Evolutionary conservation across 2,797 vertebrate species (phyloP).

Genomic region (Acanthurus tractus): DNA sequence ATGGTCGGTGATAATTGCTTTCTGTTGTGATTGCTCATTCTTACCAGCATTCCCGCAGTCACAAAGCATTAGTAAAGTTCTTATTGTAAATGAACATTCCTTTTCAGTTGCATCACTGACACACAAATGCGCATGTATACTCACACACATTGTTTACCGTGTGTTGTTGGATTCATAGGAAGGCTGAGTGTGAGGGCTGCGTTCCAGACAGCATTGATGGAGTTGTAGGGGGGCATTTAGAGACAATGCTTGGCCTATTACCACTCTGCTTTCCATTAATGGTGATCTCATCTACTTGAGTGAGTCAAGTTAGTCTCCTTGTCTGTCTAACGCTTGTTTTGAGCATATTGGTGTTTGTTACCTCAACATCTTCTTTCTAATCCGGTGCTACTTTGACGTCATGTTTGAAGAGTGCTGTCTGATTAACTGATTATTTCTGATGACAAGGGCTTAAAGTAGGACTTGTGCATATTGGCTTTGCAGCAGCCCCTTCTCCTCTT

Average conservation of each 20-base stretch:
- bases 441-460: constrained; percentile 6
- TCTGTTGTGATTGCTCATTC: constrained; percentile 49
- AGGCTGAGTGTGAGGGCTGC: constrained; percentile 51
- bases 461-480: neutral
- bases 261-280: constrained; percentile 68
- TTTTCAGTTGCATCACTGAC: constrained; percentile 57
- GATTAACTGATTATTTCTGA: constrained; percentile 3
- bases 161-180: constrained; percentile 61
- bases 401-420: neutral
- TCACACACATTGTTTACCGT: constrained; percentile 55
- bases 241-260: constrained; percentile 53
- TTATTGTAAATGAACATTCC: constrained; percentile 73
- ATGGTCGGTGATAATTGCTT: constrained; percentile 62
- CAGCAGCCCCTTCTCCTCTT: neutral
- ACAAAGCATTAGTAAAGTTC: constrained; percentile 44
- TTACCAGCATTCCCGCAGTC: constrained; percentile 47
- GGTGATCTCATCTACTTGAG: constrained; percentile 70
- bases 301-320: constrained; percentile 51
- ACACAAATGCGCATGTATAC: constrained; percentile 38
- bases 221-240: constrained; percentile 64
- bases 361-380: neutral
- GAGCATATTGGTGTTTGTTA: constrained; percentile 24
- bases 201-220: constrained; percentile 63
- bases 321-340: constrained; percentile 45
- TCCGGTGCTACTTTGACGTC: neutral